Conservation (phyloP, 2,113 vertebrate genomes). For the Sclerurus mexicanus region DNA sequence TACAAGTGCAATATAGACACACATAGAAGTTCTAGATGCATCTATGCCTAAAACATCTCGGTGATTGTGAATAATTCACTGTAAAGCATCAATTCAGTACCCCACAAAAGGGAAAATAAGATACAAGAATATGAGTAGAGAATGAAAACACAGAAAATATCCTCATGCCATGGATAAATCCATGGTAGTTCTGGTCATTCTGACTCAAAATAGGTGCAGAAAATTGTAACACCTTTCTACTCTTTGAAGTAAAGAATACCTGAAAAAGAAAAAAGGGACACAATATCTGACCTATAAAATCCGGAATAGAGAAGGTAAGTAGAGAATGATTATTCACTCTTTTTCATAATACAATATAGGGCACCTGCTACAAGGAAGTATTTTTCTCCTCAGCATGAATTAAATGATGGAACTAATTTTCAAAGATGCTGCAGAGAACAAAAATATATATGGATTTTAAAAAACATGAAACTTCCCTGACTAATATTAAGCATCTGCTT, state of each 20-base stretch:
- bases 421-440: background rate
- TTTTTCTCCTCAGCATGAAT: background rate
- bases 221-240: background rate
- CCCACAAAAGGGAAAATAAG: slow-evolving; percentile 22
- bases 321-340: background rate
- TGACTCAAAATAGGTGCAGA: slow-evolving; percentile 7
- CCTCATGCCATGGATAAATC: background rate
- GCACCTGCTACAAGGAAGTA: background rate
- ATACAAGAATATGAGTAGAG: background rate
- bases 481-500: background rate
- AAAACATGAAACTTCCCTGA: background rate
- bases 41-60: background rate
- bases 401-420: background rate
- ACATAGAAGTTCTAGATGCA: background rate
- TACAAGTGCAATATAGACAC: background rate
- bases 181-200: background rate
- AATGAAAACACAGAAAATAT: slow-evolving; percentile 5
- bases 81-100: background rate
- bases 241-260: background rate
- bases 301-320: background rate
- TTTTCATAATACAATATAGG: background rate
- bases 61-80: background rate
- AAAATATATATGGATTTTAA: background rate
- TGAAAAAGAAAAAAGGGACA: background rate
- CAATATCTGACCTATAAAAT: background rate